Percentiles rank a stretch among this genome's conserved stretches.
phyloP scores from a whole-genome alignment of 2,888 invertebrate species.

The Epinotia nisella region DNA sequence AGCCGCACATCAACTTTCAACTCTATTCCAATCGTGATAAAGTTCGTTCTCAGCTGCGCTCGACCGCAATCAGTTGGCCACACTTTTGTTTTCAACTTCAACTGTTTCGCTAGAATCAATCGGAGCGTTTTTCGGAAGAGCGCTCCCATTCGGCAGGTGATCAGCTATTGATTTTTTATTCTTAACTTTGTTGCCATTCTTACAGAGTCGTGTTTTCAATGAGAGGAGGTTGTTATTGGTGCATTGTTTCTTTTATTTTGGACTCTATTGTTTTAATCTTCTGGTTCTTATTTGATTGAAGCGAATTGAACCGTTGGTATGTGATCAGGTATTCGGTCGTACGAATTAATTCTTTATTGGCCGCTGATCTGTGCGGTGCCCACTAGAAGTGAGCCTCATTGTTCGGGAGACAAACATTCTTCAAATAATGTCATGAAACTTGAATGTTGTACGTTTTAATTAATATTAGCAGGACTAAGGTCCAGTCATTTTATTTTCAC shows the following conservation, averaged over 20 bases:
- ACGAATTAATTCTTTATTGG: neutral
- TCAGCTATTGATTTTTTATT: neutral
- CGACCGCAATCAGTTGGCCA: neutral
- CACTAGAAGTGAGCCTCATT: no score
- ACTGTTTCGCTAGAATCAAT: slow-evolving; percentile 11
- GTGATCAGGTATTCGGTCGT: neutral
- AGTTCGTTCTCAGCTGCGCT: neutral
- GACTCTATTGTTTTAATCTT: neutral
- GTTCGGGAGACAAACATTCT: no score
- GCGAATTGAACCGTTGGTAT: neutral
- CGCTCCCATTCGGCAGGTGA: slow-evolving; percentile 1
- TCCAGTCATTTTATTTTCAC: no score
- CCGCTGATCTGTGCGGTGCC: neutral
- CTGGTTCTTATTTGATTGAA: neutral
- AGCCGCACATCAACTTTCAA: neutral
- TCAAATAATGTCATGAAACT: no score
- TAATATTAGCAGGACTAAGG: no score
- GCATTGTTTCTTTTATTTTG: neutral
- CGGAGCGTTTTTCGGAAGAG: neutral
- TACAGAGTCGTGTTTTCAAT: neutral
- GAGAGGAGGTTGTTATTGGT: neutral
- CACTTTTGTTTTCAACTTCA: slow-evolving; percentile 4
- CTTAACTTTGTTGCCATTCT: neutral
- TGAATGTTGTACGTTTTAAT: no score
- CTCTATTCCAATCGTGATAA: neutral